Conservation (phyloP, 2,113 vertebrate genomes). For the Ceyx margarethae region DNA sequence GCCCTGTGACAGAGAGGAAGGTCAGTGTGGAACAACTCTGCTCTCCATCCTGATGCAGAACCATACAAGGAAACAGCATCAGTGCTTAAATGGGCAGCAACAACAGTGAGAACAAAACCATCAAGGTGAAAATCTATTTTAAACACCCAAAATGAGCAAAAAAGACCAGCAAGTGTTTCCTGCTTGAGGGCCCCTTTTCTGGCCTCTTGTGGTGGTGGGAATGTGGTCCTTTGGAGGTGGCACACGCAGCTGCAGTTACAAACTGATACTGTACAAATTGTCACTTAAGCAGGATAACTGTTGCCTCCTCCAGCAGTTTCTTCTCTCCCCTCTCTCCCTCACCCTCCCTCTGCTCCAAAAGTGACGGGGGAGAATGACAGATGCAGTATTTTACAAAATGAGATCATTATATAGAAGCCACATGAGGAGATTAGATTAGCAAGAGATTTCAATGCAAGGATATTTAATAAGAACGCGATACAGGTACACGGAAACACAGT, state of each 20-base stretch:
- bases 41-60: background rate
- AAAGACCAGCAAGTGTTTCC: background rate
- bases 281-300: slow-evolving; percentile 35
- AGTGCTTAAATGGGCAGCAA: background rate
- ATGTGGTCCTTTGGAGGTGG: background rate
- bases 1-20: background rate
- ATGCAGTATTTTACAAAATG: slow-evolving; percentile 75
- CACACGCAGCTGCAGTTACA: background rate
- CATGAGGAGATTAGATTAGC: slow-evolving; percentile 73
- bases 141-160: background rate
- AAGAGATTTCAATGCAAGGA: slow-evolving; percentile 66
- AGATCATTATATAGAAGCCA: slow-evolving; percentile 75
- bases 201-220: background rate
- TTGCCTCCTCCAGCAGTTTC: slow-evolving; percentile 38
- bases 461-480: slow-evolving; percentile 69
- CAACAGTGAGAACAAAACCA: background rate
- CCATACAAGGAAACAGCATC: rapidly evolving
- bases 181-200: background rate
- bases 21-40: background rate
- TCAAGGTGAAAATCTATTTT: background rate
- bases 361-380: slow-evolving; percentile 51
- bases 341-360: slow-evolving; percentile 19
- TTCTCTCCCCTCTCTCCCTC: background rate
- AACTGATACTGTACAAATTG: background rate
- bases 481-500: slow-evolving; percentile 21